phyloP scores from a whole-genome alignment of 2,888 invertebrate genomes.

The Morpho helenor region DNA sequence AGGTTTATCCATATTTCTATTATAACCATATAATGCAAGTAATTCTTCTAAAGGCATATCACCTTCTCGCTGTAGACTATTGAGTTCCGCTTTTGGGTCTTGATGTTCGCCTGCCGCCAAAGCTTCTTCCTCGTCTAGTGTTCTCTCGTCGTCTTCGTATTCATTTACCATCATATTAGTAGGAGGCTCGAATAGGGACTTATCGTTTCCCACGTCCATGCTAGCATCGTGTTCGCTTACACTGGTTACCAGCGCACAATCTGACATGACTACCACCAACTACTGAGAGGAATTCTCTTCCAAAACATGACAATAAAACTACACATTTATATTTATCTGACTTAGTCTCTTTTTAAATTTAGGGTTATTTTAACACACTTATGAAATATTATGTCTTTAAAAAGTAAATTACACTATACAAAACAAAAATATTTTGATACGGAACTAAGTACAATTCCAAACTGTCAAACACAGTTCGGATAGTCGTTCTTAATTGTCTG shows the following conservation, averaged over 20 bases:
- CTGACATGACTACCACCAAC: slow-evolving; percentile 72
- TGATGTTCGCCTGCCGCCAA: slow-evolving; percentile 91
- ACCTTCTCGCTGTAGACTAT: slow-evolving; percentile 93
- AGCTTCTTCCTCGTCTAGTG: slow-evolving; percentile 97
- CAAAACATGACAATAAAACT: slow-evolving; percentile 49
- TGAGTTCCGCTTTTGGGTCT: slow-evolving; percentile 93
- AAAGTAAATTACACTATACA: slow-evolving; percentile 45
- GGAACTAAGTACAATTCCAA: slow-evolving; percentile 36
- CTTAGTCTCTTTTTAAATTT: slow-evolving; percentile 38
- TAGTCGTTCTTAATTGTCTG: too few species aligned
- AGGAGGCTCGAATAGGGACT: slow-evolving; percentile 91
- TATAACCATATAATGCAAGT: slow-evolving; percentile 92
- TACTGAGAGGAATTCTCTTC: slow-evolving; percentile 49
- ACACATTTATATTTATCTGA: slow-evolving; percentile 24
- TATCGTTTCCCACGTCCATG: slow-evolving; percentile 77
- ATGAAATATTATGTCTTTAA: slow-evolving; percentile 45
- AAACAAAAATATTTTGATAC: slow-evolving; percentile 77
- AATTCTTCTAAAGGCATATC: slow-evolving; percentile 98
- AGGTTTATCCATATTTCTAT: slow-evolving; percentile 68
- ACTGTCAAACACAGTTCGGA: too few species aligned
- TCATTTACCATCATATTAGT: slow-evolving; percentile 98
- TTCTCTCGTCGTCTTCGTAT: slow-evolving; percentile 98
- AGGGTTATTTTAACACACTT: slow-evolving; percentile 47
- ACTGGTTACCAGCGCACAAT: slow-evolving; percentile 76
- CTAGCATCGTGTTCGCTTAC: slow-evolving; percentile 77